Conservation (phyloP, 2,113 vertebrate species). For the Alethe castanea region DNA sequence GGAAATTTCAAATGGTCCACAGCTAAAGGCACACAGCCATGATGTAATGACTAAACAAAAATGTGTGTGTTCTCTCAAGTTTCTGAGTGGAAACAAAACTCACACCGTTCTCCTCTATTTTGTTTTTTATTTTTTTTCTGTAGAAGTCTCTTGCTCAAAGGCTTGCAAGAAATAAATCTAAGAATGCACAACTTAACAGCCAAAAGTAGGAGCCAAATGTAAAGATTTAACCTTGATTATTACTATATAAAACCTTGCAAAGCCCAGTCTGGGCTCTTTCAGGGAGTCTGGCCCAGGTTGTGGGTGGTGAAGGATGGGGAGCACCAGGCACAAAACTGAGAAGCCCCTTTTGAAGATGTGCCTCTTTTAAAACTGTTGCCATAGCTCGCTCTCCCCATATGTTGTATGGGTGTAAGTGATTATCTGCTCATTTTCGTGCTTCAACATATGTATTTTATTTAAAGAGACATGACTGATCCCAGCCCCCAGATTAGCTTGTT, state of each 20-base stretch:
- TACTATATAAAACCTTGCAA: neutral
- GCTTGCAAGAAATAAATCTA: neutral
- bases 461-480: constrained; percentile 48
- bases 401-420: constrained; percentile 49
- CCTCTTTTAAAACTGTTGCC: neutral
- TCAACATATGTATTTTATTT: constrained; percentile 52
- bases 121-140: neutral
- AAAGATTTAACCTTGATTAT: neutral
- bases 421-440: constrained; percentile 54
- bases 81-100: neutral
- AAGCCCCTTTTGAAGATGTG: neutral
- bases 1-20: neutral
- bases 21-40: neutral
- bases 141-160: neutral
- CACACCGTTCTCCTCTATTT: neutral
- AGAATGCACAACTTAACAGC: neutral
- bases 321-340: neutral
- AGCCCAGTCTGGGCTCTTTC: neutral
- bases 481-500: constrained; percentile 34
- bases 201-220: neutral
- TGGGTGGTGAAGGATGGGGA: neutral
- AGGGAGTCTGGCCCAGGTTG: neutral
- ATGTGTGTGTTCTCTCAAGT: neutral
- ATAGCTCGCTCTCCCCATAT: neutral
- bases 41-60: neutral